Base-by-base conservation (phyloP, 1,140 invertebrate species). In the Myzus persicae region DNA sequence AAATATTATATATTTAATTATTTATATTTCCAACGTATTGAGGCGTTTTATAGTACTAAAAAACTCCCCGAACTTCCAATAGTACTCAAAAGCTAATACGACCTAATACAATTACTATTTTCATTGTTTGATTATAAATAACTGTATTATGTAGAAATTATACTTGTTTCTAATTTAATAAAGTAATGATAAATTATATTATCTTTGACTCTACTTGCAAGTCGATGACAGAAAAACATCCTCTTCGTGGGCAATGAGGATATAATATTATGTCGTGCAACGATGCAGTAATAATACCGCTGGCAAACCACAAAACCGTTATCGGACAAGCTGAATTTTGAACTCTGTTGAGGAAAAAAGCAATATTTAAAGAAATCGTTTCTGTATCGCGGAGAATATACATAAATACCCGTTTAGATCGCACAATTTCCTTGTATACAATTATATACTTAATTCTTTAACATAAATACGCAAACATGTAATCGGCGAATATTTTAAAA, bases 401-500 rank as follows among this genome's bases (percentile, higher is more conserved):
- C 59, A 36, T 89, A 44, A 87, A 44, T 87, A 46, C 46, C 9
- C 42, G 46, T 89, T 38, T 89, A 38, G 87, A 89, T 51, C 46
- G 48, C 46, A 38, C 26, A n/a, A 51, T 26, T 89, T 89, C 22
- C n/a, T 24, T 8, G 44, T 89, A 38, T 89, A 51, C 1, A 76
- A 76, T 14, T n/a, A 76, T 67, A 67, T 67, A 67, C 59, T 59
- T 59, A 48, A 2, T 51, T 51, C 48, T n/a, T 59, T 59, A 18
- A 18, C 38, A 48, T 89, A 89, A 89, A 89, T 51, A 89, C 18
- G 26, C 18, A 46, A 87, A 87, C 26, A 89, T 51, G n/a, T 89
- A 89, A 89, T 89, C 87, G 46, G 44, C 54, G 90, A 67, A 67
- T 91, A 91, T 67, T 91, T 76, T 76, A 91, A 82, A 91, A 91